These are phyloP conservation scores for Lycocorax pyrrhopterus DNA, from an alignment of 2,113 vertebrate species.

Conservation along the genomic window DNA sequence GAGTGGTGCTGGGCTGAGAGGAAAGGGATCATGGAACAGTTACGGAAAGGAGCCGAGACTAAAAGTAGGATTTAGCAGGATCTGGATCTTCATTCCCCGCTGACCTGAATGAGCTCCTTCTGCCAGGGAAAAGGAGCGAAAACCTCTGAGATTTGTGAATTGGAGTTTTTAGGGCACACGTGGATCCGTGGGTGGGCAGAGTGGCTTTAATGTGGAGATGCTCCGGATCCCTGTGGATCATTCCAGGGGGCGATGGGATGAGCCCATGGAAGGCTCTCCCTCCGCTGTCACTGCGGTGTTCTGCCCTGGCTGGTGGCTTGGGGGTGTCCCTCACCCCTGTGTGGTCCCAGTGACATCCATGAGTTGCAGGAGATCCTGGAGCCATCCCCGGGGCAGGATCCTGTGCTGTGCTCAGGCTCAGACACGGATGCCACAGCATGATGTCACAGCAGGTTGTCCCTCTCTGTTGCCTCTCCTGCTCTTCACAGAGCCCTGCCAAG, in stretches of 20 bases:
- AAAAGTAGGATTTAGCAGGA: conserved; percentile 2
- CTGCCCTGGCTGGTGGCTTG: background rate
- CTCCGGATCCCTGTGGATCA: background rate
- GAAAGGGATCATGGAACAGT: background rate
- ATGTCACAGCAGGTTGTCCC: background rate
- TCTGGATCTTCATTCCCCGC: background rate
- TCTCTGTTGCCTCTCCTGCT: background rate
- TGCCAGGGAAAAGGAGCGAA: background rate
- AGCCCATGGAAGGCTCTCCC: background rate
- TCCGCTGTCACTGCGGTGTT: accelerated
- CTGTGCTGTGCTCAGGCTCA: background rate
- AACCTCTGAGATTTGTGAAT: background rate
- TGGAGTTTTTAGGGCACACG: background rate
- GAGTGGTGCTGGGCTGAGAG: background rate
- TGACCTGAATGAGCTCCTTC: conserved; percentile 2
- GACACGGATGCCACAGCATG: accelerated
- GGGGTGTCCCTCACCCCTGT: background rate
- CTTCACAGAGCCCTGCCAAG: background rate
- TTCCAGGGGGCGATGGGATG: background rate
- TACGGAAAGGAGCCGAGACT: background rate
- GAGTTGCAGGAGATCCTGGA: background rate
- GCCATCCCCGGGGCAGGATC: accelerated
- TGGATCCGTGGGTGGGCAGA: background rate
- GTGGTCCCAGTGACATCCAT: background rate
- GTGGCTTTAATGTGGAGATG: background rate